Base-by-base conservation (phyloP, 2,113 vertebrate species). In the Caloenas nicobarica region DNA sequence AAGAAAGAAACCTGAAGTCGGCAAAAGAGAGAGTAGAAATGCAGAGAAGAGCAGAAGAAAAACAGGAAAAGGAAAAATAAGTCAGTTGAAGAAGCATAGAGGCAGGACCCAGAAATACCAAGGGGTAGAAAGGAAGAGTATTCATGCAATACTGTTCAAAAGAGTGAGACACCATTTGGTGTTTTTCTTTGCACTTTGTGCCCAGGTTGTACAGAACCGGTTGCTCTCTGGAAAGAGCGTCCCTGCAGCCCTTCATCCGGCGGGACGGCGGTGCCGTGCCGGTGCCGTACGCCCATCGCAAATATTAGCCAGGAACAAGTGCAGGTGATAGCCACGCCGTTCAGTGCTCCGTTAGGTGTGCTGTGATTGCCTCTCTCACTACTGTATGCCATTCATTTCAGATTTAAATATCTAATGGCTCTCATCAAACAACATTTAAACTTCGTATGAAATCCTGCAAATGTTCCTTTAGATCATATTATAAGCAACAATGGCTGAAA, bases 361-460 rank as follows among this genome's bases (percentile, higher is more conserved):
- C 96, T 10, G 51, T 89, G 96, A 91, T 95, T 95, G 89, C 97
- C 88, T 91, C 93, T 84, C 89, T 92, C 58, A 50, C 95, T 90
- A 11, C 87, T 40, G 53, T 28, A 5, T 72, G 91, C 26, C 54
- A 38, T 95, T 93, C 95, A 26, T 72, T 96, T 83, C 48, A 74
- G 91, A 96, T 97, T 97, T 96, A 97, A 98, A 97, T 96, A 94
- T 85, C 96, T 93, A 96, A 97, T 96, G 97, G 96, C 87, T 96
- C 98, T 97, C 97, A 98, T 97, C 98, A 98, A 97, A 96, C 97
- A 91, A 91, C 98, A 92, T 95, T 97, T 97, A 80, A 97, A 81
- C 97, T 98, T 97, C 86, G 95, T 94, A 29, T 92, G 97, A 95
- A 97, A 96, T 95, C 91, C 95, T 91, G 95, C 95, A 86, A 93